A percentile compares a stretch with the other conserved stretches of the same genome.
These are phyloP conservation scores for Lethrus apterus DNA, from an alignment of 1,140 invertebrate genomes.

Conservation along the genomic window DNA sequence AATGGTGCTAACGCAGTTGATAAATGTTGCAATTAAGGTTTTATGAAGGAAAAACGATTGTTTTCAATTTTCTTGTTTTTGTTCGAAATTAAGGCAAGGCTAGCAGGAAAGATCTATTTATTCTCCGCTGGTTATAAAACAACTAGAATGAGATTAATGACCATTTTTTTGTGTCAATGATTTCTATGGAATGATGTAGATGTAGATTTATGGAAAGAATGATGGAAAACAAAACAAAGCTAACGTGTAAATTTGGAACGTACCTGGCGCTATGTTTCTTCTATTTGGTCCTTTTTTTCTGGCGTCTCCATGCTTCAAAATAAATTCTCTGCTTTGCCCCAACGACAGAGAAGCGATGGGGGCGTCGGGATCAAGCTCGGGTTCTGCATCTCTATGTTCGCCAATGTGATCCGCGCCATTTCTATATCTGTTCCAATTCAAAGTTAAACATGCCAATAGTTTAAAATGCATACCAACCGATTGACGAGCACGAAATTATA, in stretches of 20 bases:
- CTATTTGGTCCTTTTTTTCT: conserved; percentile 36
- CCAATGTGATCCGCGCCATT: conserved; percentile 65
- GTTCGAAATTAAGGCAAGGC: no score
- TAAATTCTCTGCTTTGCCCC: conserved; percentile 57
- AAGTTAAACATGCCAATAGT: neutral
- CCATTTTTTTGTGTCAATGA: no score
- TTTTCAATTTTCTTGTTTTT: no score
- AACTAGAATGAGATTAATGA: neutral
- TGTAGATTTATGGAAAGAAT: no score
- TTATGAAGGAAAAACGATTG: no score
- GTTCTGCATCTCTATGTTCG: conserved; percentile 65
- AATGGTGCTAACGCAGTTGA: no score
- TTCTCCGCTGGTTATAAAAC: neutral
- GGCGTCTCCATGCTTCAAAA: conserved; percentile 55
- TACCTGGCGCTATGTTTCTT: conserved; percentile 15
- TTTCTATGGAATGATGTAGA: no score
- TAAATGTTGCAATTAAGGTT: no score
- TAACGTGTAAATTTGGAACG: conserved; percentile 1
- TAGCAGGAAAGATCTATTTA: no score
- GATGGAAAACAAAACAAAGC: no score
- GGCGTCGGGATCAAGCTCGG: conserved; percentile 50
- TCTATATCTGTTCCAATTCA: conserved; percentile 49
- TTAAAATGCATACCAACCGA: conserved; percentile 44
- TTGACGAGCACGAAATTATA: conserved; percentile 69
- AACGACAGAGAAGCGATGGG: conserved; percentile 65